Evolutionary conservation across 2,113 vertebrate species (phyloP), one percentile per base, ranked within the genome.

Genomic region (Indicator indicator): DNA sequence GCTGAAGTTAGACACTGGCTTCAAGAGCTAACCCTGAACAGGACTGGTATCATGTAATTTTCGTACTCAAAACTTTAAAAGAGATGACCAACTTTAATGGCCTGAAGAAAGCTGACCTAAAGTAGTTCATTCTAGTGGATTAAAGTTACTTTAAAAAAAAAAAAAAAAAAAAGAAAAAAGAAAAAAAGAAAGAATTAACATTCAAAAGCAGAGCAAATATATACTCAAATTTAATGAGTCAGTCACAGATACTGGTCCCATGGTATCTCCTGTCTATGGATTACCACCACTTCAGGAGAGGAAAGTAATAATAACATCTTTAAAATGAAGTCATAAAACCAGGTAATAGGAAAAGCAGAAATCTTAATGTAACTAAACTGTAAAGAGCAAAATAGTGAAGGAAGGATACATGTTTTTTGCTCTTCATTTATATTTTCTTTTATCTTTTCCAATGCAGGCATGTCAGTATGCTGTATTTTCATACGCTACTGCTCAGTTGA

Each of bases 281-380:
- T 48, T 82, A 80, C 13, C 81, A 72, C 13, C 73, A 72, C 75
- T 94, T 84, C 17, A 92, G 78, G 36, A 92, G 46, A 82, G 36
- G 38, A 73, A 90, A 81, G 10, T 52, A 33, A 89, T 23, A 90
- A n/a, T 6, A 67, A 46, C 58, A 82, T 65, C 19, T 91, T 50
- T 36, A 89, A 83, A 80, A 90, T 59, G 32, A 42, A 92, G 27
- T 63, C 28, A 92, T 55, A 89, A 95, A 94, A 73, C 6, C 18
- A 82, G 62, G 71, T 65, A 55, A 30, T 15, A 76, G 9, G 85
- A 73, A 91, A 84, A 54, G 0, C 26, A 58, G 24, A 86, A 86
- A 74, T 32, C n/a, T 59, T 76, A 38, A 52, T 13, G 32, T 27
- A 82, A 67, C 2, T 70, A 16, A 78, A 79, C 62, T 6, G 8